These are phyloP conservation scores for Poliocrania exsul DNA, from an alignment of 2,797 vertebrate genomes.

Conservation along the genomic window DNA sequence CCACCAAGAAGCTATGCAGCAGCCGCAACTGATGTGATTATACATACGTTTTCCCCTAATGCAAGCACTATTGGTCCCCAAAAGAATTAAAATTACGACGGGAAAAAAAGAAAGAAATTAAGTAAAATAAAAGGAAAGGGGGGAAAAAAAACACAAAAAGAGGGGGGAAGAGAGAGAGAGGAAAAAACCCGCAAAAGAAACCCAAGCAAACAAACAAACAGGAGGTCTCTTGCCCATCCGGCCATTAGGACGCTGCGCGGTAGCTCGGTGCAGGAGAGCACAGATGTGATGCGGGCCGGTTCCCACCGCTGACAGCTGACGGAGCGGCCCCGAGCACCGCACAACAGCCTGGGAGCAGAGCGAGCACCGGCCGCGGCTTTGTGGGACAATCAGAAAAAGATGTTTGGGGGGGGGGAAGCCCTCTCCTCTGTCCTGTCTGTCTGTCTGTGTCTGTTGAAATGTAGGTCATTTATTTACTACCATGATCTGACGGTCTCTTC, in stretches of 20 bases:
- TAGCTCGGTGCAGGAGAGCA: conserved; percentile 62
- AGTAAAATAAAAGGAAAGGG: conserved; percentile 41
- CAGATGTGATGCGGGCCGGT: conserved; percentile 81
- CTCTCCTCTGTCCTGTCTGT: conserved; percentile 76
- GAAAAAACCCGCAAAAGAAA: neutral
- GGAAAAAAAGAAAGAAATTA: neutral
- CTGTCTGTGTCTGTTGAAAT: conserved; percentile 74
- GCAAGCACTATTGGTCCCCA: conserved; percentile 45
- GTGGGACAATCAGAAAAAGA: conserved; percentile 77
- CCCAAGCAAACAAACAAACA: conserved; percentile 31
- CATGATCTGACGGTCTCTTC: conserved; percentile 42
- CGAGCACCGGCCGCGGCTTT: conserved; percentile 69
- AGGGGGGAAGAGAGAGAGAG: neutral
- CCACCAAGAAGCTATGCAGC: conserved; percentile 99
- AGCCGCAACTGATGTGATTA: conserved; percentile 96
- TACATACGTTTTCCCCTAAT: conserved; percentile 43
- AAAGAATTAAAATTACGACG: conserved; percentile 39
- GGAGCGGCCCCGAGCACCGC: conserved; percentile 74
- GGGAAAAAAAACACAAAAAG: neutral
- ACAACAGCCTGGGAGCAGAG: conserved; percentile 67
- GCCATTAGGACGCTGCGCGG: conserved; percentile 30
- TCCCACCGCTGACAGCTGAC: conserved; percentile 78
- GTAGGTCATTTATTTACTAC: conserved; percentile 72
- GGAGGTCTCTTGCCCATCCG: conserved; percentile 57
- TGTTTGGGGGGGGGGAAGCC: conserved; percentile 39